Percentiles rank a stretch among this genome's conserved stretches.
Evolutionary conservation across 2,797 vertebrate species (phyloP).

Genomic region (Cirrhinus mrigala): DNA sequence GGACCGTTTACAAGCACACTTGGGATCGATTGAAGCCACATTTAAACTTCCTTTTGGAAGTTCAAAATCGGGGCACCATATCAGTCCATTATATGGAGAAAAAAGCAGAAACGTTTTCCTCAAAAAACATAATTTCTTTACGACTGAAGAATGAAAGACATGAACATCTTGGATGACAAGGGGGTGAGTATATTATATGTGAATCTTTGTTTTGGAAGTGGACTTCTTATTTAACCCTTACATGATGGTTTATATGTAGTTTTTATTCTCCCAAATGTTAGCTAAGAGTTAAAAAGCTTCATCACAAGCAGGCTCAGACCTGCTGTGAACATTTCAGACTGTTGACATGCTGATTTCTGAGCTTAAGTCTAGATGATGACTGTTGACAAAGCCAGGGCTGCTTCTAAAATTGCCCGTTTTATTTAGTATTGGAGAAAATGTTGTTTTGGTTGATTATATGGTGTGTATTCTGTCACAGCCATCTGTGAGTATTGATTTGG

Average conservation of each 20-base stretch:
- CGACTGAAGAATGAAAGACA: too few species aligned
- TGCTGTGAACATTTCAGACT: conserved; percentile 15
- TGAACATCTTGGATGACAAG: too few species aligned
- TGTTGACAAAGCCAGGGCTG: conserved; percentile 24
- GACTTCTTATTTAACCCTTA: too few species aligned
- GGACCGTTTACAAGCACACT: too few species aligned
- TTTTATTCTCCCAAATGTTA: not conserved
- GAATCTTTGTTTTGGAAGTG: too few species aligned
- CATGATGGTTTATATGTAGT: not conserved
- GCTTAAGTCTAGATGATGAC: conserved; percentile 18
- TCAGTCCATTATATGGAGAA: too few species aligned
- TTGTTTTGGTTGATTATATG: conserved; percentile 54
- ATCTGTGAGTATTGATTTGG: conserved; percentile 45
- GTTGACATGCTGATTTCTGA: conserved; percentile 20
- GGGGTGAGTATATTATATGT: too few species aligned
- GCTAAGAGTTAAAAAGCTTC: not conserved
- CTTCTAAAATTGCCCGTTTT: conserved; percentile 25
- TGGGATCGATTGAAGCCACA: too few species aligned
- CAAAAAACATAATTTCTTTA: too few species aligned
- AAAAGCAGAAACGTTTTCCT: too few species aligned
- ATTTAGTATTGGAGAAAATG: conserved; percentile 19
- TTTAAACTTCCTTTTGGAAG: too few species aligned
- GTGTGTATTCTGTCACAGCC: conserved; percentile 18
- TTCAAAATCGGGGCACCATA: too few species aligned
- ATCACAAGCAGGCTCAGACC: not conserved